Evolutionary conservation across 2,888 invertebrate genomes (phyloP), one percentile per base, ranked within the genome.

Genomic region (Ctena decussata): DNA sequence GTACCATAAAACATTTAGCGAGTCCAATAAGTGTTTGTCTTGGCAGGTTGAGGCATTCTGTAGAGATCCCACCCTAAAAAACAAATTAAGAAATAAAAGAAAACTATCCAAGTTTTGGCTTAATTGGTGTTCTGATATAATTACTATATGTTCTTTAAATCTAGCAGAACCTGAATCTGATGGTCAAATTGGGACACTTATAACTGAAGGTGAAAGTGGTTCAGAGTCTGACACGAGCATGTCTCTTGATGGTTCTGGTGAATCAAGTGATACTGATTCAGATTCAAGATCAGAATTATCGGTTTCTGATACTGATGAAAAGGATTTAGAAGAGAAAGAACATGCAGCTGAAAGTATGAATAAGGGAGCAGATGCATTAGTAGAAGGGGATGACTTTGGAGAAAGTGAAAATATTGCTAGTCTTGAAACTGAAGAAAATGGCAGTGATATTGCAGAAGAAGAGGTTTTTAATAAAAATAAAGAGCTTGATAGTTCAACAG

Each of bases 281-380:
- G 84, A 84, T 60, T 82, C 84, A 18, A 82, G 80, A 11, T 87
- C 86, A 65, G 39, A 84, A 12, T 39, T 77, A 21, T 39, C 46
- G 39, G 69, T 32, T 41, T 15, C 60, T 15, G 49, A 41, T n/a
- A 30, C 27, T 15, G 74, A 73, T 32, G 39, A 60, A 73, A 32
- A 35, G 12, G n/a, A 44, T 41, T 21, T 21, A 72, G 76, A 71
- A 72, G 71, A 71, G 73, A 76, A 46, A 37, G 32, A 44, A 18
- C 35, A 71, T 39, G 6, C 30, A 57, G 72, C 41, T 72, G 30
- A 72, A n/a, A 72, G 15, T 32, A 24, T 65, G 2, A 44, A 71
- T 37, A 32, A 73, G 53, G 65, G 2, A 18, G 49, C 15, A 77
- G 27, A 5, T 27, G 65, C n/a, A 35, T 46, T 44, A 24, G 49